These are phyloP conservation scores for Drosophila hamatofila DNA, from an alignment of 2,888 invertebrate species.

Conservation along the genomic window DNA sequence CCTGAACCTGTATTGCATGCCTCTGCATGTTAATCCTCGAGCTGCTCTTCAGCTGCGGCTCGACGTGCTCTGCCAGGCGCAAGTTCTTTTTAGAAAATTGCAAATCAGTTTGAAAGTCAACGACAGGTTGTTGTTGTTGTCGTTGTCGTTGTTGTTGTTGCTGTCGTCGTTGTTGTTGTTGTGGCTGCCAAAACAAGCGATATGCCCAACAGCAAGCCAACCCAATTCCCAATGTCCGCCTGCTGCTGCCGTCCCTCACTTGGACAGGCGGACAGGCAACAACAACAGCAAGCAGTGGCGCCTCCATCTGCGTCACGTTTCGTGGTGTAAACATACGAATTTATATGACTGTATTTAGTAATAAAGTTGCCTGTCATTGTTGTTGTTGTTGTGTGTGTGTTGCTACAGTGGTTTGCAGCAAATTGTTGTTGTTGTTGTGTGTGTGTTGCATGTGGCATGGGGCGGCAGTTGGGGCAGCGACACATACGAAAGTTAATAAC, in stretches of 20 bases:
- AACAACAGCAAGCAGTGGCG: slow-evolving; percentile 1
- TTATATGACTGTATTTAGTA: slow-evolving; percentile 75
- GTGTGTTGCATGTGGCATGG: background rate
- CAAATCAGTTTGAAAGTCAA: slow-evolving; percentile 79
- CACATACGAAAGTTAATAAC: slow-evolving; percentile 78
- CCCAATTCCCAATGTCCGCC: slow-evolving; percentile 9
- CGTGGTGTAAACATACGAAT: slow-evolving; percentile 71
- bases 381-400: slow-evolving; percentile 41
- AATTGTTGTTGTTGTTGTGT: slow-evolving; percentile 3
- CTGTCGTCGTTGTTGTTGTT: slow-evolving; percentile 44
- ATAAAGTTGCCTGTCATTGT: slow-evolving; percentile 69
- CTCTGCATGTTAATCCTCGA: slow-evolving; percentile 53
- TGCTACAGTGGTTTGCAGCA: slow-evolving; percentile 16
- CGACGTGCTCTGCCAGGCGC: slow-evolving; percentile 32
- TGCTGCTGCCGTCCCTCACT: background rate
- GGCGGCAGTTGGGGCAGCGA: slow-evolving; percentile 26
- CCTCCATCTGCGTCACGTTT: slow-evolving; percentile 41
- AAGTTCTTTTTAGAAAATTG: slow-evolving; percentile 78
- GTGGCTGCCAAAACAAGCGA: slow-evolving; percentile 50
- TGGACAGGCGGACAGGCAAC: background rate
- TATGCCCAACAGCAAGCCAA: slow-evolving; percentile 25
- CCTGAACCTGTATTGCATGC: slow-evolving; percentile 47
- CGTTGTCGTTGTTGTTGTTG: slow-evolving; percentile 58
- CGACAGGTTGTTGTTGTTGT: slow-evolving; percentile 71
- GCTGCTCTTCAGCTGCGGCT: slow-evolving; percentile 22